phyloP scores from a whole-genome alignment of 2,888 invertebrate species.

The Meganola albula region DNA sequence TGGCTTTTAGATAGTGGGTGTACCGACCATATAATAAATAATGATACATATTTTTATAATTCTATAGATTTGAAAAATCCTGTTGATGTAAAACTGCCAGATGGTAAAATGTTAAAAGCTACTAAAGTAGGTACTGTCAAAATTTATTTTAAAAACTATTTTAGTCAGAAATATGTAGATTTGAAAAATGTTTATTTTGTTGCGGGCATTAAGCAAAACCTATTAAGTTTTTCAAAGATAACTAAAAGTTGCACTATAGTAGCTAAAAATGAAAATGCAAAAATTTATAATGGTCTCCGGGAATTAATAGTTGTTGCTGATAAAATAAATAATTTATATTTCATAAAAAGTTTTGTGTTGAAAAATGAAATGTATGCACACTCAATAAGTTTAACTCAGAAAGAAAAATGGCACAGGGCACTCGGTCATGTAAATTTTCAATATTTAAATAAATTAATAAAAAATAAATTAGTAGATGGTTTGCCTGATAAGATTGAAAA shows the following conservation, averaged over 20 bases:
- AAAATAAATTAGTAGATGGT: conserved; percentile 24
- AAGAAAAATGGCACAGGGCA: conserved; percentile 23
- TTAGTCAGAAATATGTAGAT: conserved; percentile 11
- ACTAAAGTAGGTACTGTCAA: conserved; percentile 16
- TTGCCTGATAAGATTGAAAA: conserved; percentile 25
- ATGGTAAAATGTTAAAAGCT: conserved; percentile 13
- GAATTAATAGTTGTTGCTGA: conserved; percentile 20
- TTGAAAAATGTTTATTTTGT: conserved; percentile 23
- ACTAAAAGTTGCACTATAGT: conserved; percentile 15
- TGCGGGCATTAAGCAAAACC: conserved; percentile 20
- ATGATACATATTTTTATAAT: conserved; percentile 19
- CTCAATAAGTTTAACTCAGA: conserved; percentile 11
- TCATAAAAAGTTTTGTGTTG: conserved; percentile 11
- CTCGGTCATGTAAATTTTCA: conserved; percentile 27
- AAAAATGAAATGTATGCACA: conserved; percentile 15
- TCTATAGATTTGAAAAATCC: conserved; percentile 12
- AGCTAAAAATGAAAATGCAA: conserved; percentile 13
- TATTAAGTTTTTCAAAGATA: conserved; percentile 26
- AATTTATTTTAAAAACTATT: conserved; percentile 17
- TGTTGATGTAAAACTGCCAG: conserved; percentile 15
- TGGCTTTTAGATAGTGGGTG: conserved; percentile 28
- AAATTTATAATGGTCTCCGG: conserved; percentile 20
- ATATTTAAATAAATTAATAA: conserved; percentile 18
- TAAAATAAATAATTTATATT: conserved; percentile 21
- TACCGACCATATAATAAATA: conserved; percentile 19